phyloP scores from a whole-genome alignment of 2,888 invertebrate species.

The Philereme vetulata region DNA sequence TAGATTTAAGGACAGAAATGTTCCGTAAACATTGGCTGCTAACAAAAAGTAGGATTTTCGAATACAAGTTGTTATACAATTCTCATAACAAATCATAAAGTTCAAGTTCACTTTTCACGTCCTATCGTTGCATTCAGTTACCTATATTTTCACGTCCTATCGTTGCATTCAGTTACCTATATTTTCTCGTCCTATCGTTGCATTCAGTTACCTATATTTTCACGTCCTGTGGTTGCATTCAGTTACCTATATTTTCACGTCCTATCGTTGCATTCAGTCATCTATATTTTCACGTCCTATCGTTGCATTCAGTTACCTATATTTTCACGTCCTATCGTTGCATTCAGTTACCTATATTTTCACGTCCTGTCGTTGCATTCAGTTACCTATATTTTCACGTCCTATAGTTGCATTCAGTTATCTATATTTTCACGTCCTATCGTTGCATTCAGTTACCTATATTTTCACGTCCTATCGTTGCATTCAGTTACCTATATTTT shows the following conservation, averaged over 20 bases:
- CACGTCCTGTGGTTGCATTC: constrained; percentile 9
- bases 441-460: constrained; percentile 4
- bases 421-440: constrained; percentile 13
- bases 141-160: constrained; percentile 14
- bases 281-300: constrained; percentile 13
- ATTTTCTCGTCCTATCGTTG: constrained; percentile 17
- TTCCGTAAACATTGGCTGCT: no score
- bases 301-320: constrained; percentile 4
- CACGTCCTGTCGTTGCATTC: constrained; percentile 10
- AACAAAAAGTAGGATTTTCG: no score
- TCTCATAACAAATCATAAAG: no score
- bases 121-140: constrained; percentile 6
- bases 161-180: constrained; percentile 4
- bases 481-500: constrained; percentile 4
- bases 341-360: constrained; percentile 6
- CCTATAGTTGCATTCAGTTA: constrained; percentile 6
- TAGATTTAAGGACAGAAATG: no score
- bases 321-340: constrained; percentile 17
- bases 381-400: constrained; percentile 7
- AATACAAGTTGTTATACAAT: no score
- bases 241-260: constrained; percentile 7
- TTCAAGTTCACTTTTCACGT: constrained; percentile 3
- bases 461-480: constrained; percentile 17
- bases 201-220: constrained; percentile 6
- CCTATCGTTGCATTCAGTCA: constrained; percentile 6